Conservation (phyloP, 2,888 invertebrate species). For the Eupithecia vulgata region DNA sequence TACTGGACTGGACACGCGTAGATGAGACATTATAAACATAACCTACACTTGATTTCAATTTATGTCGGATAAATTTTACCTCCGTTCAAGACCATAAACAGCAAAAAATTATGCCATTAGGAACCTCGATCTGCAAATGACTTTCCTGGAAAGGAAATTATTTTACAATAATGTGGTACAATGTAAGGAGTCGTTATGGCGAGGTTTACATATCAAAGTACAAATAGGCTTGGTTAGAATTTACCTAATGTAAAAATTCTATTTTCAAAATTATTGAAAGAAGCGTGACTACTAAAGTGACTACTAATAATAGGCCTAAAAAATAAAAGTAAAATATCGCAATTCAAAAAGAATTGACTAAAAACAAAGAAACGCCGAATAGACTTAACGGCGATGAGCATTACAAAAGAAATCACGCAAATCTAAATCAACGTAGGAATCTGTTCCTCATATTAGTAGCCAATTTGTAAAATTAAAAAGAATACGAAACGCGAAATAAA, state of each 20-base stretch:
- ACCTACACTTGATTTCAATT: slow-evolving; percentile 46
- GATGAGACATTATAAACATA: slow-evolving; percentile 42
- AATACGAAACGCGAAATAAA: slow-evolving; percentile 37
- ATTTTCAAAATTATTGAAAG: slow-evolving; percentile 1
- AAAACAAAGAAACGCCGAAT: slow-evolving; percentile 31
- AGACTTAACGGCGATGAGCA: slow-evolving; percentile 36
- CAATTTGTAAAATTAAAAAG: slow-evolving; percentile 49
- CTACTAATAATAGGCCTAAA: no score
- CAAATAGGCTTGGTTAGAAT: not conserved
- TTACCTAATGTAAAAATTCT: no score
- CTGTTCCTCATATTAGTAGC: slow-evolving; percentile 44
- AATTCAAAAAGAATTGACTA: slow-evolving; percentile 16
- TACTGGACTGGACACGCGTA: slow-evolving; percentile 27
- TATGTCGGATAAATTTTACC: slow-evolving; percentile 51
- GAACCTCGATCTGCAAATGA: slow-evolving; percentile 20
- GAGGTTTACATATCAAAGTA: not conserved
- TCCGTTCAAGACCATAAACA: slow-evolving; percentile 48
- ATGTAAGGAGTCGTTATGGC: not conserved
- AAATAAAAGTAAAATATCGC: not conserved
- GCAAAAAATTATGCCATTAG: slow-evolving; percentile 36
- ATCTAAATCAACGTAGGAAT: slow-evolving; percentile 42
- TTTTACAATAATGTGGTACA: slow-evolving; percentile 12
- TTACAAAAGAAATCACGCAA: slow-evolving; percentile 35
- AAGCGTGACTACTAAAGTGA: no score
- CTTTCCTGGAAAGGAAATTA: slow-evolving; percentile 11